These are phyloP conservation scores for Acrossocheilus wenchowensis DNA, from an alignment of 2,797 vertebrate genomes.

Conservation along the genomic window DNA sequence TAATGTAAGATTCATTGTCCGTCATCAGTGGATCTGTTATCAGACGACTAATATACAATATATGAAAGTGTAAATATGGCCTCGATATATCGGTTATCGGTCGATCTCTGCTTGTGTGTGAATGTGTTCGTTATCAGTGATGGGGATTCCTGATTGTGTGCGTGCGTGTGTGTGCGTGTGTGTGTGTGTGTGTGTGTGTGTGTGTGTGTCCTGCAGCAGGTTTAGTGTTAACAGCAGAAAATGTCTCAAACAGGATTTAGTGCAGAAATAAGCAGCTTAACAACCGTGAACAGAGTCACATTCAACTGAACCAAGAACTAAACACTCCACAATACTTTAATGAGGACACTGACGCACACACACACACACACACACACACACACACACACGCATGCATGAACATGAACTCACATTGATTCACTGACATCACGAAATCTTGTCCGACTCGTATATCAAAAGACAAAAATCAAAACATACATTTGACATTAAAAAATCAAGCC, in stretches of 20 bases:
- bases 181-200: background rate
- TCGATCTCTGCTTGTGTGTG: background rate
- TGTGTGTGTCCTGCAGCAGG: background rate
- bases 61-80: background rate
- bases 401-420: background rate
- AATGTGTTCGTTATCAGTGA: background rate
- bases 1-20: no score
- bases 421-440: background rate
- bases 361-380: background rate
- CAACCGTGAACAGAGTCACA: constrained; percentile 19
- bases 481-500: background rate
- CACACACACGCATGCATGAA: no score
- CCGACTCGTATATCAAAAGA: background rate
- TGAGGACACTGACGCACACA: background rate
- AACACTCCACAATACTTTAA: background rate
- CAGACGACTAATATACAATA: background rate
- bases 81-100: background rate
- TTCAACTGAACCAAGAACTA: constrained; percentile 1
- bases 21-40: background rate
- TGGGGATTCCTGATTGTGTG: background rate
- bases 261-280: constrained; percentile 67
- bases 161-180: background rate
- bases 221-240: constrained; percentile 55
- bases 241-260: constrained; percentile 63
- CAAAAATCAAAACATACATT: background rate